phyloP scores from a whole-genome alignment of 1,140 invertebrate species.

The Listronotus bonariensis region DNA sequence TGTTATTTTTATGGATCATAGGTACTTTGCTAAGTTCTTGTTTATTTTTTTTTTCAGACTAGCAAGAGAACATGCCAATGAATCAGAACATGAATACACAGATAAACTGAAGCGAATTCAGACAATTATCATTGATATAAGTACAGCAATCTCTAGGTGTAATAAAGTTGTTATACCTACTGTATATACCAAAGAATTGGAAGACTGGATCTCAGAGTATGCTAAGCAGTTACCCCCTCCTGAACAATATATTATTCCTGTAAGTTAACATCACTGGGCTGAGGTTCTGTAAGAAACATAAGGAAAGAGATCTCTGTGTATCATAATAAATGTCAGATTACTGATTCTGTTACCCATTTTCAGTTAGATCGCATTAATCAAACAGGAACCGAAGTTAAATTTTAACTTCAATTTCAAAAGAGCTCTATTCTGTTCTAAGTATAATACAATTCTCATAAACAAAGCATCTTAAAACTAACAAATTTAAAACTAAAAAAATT shows the following conservation, averaged over 20 bases:
- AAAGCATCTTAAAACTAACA: no score
- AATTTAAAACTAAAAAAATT: no score
- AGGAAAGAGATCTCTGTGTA: no score
- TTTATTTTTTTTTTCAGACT: slow-evolving; percentile 52
- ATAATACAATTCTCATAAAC: no score
- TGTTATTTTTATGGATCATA: background rate
- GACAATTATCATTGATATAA: slow-evolving; percentile 78
- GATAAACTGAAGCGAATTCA: slow-evolving; percentile 73
- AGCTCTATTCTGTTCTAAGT: no score
- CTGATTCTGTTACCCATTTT: no score
- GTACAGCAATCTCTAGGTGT: slow-evolving; percentile 67
- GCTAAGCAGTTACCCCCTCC: slow-evolving; percentile 69
- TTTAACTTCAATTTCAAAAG: no score
- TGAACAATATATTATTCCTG: slow-evolving; percentile 79
- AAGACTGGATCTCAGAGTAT: slow-evolving; percentile 77
- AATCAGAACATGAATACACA: slow-evolving; percentile 64
- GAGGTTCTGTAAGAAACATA: no score
- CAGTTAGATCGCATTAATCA: no score
- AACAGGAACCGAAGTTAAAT: no score
- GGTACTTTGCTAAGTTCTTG: background rate
- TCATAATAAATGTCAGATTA: no score
- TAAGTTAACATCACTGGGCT: no score
- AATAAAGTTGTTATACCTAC: slow-evolving; percentile 59
- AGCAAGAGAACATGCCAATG: slow-evolving; percentile 65
- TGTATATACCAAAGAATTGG: slow-evolving; percentile 68